Conservation (phyloP, 2,888 invertebrate genomes). For the Eupithecia exiguata region DNA sequence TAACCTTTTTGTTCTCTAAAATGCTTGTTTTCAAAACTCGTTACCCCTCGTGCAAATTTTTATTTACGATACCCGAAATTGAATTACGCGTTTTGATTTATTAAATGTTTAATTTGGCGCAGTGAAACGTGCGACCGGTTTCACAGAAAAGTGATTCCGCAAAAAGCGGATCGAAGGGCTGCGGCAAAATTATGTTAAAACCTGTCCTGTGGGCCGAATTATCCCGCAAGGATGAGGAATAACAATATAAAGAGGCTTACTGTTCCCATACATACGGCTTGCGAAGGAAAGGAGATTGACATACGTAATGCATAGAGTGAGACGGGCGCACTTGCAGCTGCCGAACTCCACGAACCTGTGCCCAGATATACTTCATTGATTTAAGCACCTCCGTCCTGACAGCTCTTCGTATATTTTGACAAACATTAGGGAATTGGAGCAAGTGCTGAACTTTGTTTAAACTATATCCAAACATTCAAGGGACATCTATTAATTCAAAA, state of each 20-base stretch:
- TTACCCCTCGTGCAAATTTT: constrained; percentile 71
- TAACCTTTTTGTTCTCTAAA: constrained; percentile 72
- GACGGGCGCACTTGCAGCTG: too few species aligned
- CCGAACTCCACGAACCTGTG: constrained; percentile 68
- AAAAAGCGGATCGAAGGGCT: constrained; percentile 68
- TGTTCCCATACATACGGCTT: constrained; percentile 78
- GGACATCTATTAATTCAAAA: too few species aligned
- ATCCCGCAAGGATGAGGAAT: constrained; percentile 80
- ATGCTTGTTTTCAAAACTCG: constrained; percentile 78
- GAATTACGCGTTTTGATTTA: constrained; percentile 72
- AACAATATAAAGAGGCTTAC: constrained; percentile 81
- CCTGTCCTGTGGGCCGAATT: constrained; percentile 80
- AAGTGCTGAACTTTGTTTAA: too few species aligned
- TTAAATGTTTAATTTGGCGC: constrained; percentile 73
- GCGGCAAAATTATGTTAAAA: constrained; percentile 81
- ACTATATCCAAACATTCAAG: too few species aligned
- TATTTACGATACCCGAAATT: constrained; percentile 74
- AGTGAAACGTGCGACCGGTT: constrained; percentile 60
- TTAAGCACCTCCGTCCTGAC: constrained; percentile 78
- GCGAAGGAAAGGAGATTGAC: constrained; percentile 77
- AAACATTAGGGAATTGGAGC: too few species aligned
- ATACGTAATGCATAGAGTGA: constrained; percentile 60
- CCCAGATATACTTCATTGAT: constrained; percentile 77
- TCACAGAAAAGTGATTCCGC: constrained; percentile 62
- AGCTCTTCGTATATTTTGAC: constrained; percentile 80